A percentile compares a stretch with the other conserved stretches of the same genome.
These are phyloP conservation scores for Drosophila punjabiensis DNA, from an alignment of 1,140 invertebrate species.

Conservation along the genomic window DNA sequence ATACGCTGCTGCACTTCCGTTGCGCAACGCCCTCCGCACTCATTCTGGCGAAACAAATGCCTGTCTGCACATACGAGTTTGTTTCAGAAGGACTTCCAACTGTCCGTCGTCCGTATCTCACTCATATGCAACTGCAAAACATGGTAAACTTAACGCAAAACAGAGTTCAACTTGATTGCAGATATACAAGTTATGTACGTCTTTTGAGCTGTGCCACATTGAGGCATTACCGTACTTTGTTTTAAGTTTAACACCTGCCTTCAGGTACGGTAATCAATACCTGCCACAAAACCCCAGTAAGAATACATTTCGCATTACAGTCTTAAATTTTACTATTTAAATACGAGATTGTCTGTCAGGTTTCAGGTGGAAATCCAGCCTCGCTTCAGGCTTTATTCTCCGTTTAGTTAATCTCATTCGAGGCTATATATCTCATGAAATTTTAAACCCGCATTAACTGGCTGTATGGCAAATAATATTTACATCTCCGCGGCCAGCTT, in stretches of 20 bases:
- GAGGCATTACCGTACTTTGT: slow-evolving; percentile 2
- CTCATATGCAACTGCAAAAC: slow-evolving; percentile 18
- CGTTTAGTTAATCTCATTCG: not conserved
- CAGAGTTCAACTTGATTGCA: slow-evolving; percentile 8
- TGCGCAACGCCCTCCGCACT: slow-evolving; percentile 57
- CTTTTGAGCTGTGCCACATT: not conserved
- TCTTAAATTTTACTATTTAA: not conserved
- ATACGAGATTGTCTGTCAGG: not conserved
- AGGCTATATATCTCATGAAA: slow-evolving; percentile 1
- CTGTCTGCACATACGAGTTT: slow-evolving; percentile 21
- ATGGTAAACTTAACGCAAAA: not conserved
- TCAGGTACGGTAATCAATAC: not conserved
- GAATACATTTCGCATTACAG: not conserved
- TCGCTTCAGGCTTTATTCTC: not conserved
- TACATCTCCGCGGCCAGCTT: slow-evolving; percentile 27
- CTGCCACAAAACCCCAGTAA: not conserved
- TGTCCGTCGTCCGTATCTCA: slow-evolving; percentile 6
- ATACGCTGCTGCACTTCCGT: slow-evolving; percentile 57
- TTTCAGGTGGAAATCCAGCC: not conserved
- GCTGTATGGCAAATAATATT: slow-evolving; percentile 14
- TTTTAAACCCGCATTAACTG: slow-evolving; percentile 1
- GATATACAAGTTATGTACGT: slow-evolving; percentile 10
- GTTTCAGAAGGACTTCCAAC: slow-evolving; percentile 18
- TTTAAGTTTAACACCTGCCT: not conserved
- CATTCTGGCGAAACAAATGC: slow-evolving; percentile 43